phyloP scores from a whole-genome alignment of 2,113 vertebrate species.

The Nycticebus coucang region DNA sequence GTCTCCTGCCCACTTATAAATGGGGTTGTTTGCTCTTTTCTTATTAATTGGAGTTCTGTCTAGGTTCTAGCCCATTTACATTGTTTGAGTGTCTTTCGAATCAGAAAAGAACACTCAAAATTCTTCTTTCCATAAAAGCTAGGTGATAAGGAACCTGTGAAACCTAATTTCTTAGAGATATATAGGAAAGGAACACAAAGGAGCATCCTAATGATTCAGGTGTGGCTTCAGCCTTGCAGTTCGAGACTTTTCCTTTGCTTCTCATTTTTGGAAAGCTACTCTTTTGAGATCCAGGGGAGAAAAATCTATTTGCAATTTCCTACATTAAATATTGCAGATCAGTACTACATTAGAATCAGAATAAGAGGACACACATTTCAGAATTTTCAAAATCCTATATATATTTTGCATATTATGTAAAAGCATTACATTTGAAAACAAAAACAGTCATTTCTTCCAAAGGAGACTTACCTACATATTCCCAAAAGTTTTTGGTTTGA shows the following conservation, averaged over 20 bases:
- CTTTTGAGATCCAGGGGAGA: background rate
- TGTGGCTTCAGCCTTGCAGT: background rate
- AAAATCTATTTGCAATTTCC: background rate
- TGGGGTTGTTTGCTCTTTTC: too few species aligned
- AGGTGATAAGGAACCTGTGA: background rate
- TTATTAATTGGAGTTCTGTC: too few species aligned
- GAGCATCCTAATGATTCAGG: background rate
- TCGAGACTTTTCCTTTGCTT: background rate
- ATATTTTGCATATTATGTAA: background rate
- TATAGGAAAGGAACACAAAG: background rate
- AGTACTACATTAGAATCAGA: background rate
- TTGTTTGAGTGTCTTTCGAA: background rate
- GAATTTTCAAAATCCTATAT: background rate
- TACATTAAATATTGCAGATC: background rate
- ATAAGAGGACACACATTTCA: background rate
- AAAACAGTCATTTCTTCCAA: background rate
- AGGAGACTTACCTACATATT: background rate
- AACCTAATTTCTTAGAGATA: slow-evolving; percentile 5
- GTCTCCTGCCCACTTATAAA: too few species aligned
- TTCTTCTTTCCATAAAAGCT: slow-evolving; percentile 4
- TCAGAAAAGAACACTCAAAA: slow-evolving; percentile 1
- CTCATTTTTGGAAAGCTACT: background rate
- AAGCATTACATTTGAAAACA: background rate
- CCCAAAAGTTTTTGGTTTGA: background rate
- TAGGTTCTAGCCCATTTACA: background rate